Evolutionary conservation across 2,797 vertebrate genomes (phyloP), one percentile per base, ranked within the genome.

Genomic region (Prionace glauca): DNA sequence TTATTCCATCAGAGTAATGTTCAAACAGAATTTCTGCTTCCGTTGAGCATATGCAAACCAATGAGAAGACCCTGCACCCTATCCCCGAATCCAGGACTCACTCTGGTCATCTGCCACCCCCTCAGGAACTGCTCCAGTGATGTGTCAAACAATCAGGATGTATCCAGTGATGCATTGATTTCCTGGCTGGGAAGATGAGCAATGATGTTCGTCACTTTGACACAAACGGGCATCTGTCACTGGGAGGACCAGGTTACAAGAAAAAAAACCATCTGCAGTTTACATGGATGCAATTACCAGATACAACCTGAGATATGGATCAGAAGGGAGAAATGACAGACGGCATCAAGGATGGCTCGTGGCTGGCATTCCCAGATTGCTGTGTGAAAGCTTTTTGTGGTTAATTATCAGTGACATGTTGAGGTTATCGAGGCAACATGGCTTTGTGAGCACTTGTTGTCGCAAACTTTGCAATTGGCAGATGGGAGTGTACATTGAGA

Each of bases 201-300:
- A 69, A 36, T 92, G 22, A 92, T 24, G 62, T 41, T 22, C 32
- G 69, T 41, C 62, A 92, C 90, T 41, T 67, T 65, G 4, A 36
- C 65, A 92, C n/a, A 91, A 91, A 91, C 36, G 60, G 88, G 20
- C 62, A 69, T 92, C 90, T 92, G 90, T 92, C 90, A 41, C 26
- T 69, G 8, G 62, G 8, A 69, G 20, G 62, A 92, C 62, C 20
- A 92, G n/a, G 18, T 92, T 92, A 92, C 90, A 67, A 41, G 65
- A 41, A 92, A 92, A 69, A 26, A 92, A 92, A 92, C 60, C 60
- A 92, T 67, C 90, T 92, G 65, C 62, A 92, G 65, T 92, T 92
- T 69, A 92, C 90, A 69, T 22, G 36, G 90, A 92, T n/a, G 90
- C n/a, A 69, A 92, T 92, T 92, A 92, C 36, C 18, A 69, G 65